Evolutionary conservation across 1,140 invertebrate species (phyloP).

Genomic region (Anoplophora glabripennis): DNA sequence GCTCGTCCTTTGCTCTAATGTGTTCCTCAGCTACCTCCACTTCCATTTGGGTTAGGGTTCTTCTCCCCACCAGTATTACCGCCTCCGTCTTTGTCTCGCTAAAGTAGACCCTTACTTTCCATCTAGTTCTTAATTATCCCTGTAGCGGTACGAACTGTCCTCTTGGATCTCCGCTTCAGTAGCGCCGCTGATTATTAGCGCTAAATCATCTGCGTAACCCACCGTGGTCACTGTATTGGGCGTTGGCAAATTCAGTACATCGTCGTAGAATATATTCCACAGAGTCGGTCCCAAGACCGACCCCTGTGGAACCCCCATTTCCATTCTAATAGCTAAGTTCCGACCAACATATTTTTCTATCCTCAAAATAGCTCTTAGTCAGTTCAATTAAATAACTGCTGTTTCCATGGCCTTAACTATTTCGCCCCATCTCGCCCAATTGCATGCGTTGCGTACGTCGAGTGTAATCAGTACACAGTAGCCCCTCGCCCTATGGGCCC

Average conservation of each 20-base stretch:
- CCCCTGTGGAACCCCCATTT: too few species aligned
- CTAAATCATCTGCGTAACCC: slow-evolving; percentile 8
- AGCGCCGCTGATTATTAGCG: too few species aligned
- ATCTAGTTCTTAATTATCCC: background rate
- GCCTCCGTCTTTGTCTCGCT: background rate
- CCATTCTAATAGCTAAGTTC: slow-evolving; percentile 48
- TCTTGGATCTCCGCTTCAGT: background rate
- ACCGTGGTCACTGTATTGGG: too few species aligned
- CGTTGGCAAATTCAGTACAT: too few species aligned
- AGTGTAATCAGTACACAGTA: slow-evolving; percentile 12
- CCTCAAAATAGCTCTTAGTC: background rate
- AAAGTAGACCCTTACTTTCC: background rate
- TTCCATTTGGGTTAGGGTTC: background rate
- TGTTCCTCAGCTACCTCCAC: background rate
- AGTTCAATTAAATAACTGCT: too few species aligned
- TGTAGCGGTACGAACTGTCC: background rate
- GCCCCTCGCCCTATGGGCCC: background rate
- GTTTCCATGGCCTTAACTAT: slow-evolving; percentile 6
- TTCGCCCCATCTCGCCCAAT: slow-evolving; percentile 14
- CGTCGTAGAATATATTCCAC: too few species aligned
- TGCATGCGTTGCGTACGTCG: slow-evolving; percentile 31
- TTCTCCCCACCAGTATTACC: background rate
- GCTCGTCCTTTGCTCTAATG: background rate
- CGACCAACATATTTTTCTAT: slow-evolving; percentile 21
- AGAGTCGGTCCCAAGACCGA: too few species aligned